Evolutionary conservation across 2,888 invertebrate genomes (phyloP).

Genomic region (Eumacrocentrus americanus): DNA sequence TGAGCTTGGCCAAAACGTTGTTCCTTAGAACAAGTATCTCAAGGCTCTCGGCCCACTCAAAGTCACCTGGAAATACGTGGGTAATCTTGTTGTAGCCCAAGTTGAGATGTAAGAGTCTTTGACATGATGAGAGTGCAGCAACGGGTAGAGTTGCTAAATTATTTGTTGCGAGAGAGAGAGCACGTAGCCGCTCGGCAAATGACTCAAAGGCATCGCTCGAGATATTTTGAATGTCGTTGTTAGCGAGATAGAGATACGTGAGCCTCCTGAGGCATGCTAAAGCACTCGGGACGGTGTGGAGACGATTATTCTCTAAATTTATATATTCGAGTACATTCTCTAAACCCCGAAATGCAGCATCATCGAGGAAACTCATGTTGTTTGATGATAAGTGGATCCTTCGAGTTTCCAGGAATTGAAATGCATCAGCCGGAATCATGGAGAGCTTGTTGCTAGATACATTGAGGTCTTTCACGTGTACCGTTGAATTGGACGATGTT

Average conservation of each 20-base stretch:
- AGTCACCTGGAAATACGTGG: constrained; percentile 78
- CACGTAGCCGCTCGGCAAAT: constrained; percentile 71
- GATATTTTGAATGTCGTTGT: constrained; percentile 74
- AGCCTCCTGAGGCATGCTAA: constrained; percentile 72
- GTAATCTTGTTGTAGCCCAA: constrained; percentile 86
- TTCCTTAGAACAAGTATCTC: constrained; percentile 83
- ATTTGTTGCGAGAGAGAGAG: constrained; percentile 82
- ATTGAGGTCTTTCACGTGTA: constrained; percentile 80
- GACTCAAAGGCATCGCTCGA: constrained; percentile 69
- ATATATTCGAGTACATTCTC: constrained; percentile 79
- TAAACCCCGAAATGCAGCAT: constrained; percentile 75
- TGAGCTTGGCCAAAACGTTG: constrained; percentile 76
- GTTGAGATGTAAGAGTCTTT: constrained; percentile 82
- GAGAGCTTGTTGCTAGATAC: constrained; percentile 80
- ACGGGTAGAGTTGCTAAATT: constrained; percentile 76
- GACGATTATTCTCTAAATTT: constrained; percentile 81
- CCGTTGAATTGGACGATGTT: constrained; percentile 68
- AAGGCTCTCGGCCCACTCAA: constrained; percentile 80
- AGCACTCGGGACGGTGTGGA: constrained; percentile 74
- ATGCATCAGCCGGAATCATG: constrained; percentile 70
- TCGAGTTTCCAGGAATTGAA: constrained; percentile 74
- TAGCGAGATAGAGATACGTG: constrained; percentile 82
- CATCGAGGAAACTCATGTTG: constrained; percentile 72
- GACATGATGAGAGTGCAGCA: constrained; percentile 73
- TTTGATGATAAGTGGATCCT: constrained; percentile 83